A percentile compares a stretch with the other conserved stretches of the same genome.
phyloP scores from a whole-genome alignment of 2,888 invertebrate genomes.

The Chaitophorus viminalis region DNA sequence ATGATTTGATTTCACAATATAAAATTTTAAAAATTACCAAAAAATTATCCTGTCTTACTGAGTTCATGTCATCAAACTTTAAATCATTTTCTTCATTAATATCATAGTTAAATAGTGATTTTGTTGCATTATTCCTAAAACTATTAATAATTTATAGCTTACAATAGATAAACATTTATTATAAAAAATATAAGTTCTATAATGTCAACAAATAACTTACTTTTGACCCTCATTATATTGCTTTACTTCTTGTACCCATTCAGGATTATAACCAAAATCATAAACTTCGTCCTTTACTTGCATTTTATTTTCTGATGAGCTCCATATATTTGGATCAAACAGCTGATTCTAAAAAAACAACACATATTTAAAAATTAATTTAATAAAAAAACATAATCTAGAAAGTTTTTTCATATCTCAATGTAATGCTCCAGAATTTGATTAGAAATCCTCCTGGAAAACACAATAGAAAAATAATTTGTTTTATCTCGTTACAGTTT shows the following conservation, averaged over 20 bases:
- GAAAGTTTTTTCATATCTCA: too few relatives aligned
- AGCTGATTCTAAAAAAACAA: not conserved
- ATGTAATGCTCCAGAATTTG: too few relatives aligned
- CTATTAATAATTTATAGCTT: not conserved
- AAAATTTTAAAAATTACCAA: constrained; percentile 29
- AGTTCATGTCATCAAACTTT: not conserved
- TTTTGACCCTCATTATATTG: constrained; percentile 16
- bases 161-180: not conserved
- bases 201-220: constrained; percentile 7
- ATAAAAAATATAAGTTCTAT: not conserved
- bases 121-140: not conserved
- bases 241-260: constrained; percentile 75
- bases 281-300: constrained; percentile 66
- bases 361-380: not conserved
- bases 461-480: too few relatives aligned
- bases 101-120: constrained; percentile 40
- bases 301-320: constrained; percentile 52
- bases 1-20: not conserved
- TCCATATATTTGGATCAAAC: constrained; percentile 53
- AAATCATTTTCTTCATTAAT: constrained; percentile 1
- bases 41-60: not conserved
- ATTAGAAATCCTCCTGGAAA: too few relatives aligned
- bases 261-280: constrained; percentile 69
- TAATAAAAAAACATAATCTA: not conserved
- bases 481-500: too few relatives aligned